phyloP scores from a whole-genome alignment of 92 coral and sea anemone species.

The Metridium senile region DNA sequence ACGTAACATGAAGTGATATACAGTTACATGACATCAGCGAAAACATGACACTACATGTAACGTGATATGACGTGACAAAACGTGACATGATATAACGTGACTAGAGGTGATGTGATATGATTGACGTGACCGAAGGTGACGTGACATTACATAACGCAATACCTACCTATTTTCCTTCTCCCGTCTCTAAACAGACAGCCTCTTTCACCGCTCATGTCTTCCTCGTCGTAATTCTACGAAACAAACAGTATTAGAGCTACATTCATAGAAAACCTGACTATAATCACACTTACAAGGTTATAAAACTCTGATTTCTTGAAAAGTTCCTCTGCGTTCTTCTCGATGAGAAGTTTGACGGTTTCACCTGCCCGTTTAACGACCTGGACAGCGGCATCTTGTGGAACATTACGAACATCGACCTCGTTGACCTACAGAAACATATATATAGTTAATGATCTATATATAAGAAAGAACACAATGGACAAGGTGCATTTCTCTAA shows the following conservation, averaged over 20 bases:
- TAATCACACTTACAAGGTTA: constrained; percentile 37
- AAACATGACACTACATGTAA: too few species aligned
- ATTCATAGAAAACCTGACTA: neutral
- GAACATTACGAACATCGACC: constrained; percentile 82
- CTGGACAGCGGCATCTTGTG: constrained; percentile 92
- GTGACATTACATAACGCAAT: neutral
- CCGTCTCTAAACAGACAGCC: constrained; percentile 96
- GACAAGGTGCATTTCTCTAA: too few species aligned
- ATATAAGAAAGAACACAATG: too few species aligned
- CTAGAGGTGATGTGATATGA: neutral
- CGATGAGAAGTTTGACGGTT: constrained; percentile 71
- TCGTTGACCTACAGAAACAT: constrained; percentile 64
- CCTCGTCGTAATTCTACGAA: constrained; percentile 81
- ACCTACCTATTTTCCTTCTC: constrained; percentile 77
- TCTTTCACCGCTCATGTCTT: constrained; percentile 93
- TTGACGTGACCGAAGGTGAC: neutral
- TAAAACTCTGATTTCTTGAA: constrained; percentile 81
- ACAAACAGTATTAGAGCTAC: neutral
- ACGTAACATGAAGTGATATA: too few species aligned
- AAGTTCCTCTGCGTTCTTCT: constrained; percentile 89
- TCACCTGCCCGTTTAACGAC: constrained; percentile 83
- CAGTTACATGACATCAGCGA: too few species aligned
- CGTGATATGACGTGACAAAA: too few species aligned
- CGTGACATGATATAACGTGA: too few species aligned
- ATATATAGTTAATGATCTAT: constrained; percentile 58